Evolutionary conservation across 2,888 invertebrate genomes (phyloP), one percentile per base, ranked within the genome.

Genomic region (Clunio marinus): DNA sequence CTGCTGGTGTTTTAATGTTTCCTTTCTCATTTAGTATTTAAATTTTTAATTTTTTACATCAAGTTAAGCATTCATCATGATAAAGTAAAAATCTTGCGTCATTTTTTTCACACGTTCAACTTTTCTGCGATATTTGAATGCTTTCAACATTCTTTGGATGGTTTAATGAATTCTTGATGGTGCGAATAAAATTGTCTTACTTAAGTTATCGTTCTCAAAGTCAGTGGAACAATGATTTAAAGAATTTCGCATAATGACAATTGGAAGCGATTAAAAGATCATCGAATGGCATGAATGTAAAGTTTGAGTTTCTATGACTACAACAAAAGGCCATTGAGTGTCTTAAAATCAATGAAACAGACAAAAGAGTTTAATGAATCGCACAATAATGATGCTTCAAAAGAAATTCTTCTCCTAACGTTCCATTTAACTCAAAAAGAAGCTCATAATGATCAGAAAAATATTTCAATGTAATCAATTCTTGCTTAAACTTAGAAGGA

Each of bases 61-160:
- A 41, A 41, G 41, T 41, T n/a, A 41, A 5, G 41, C 41, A 41
- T 41, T 41, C 41, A 41, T 41, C 41, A 41, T n/a, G 41, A 41
- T 41, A 10, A 32, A 32, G 32, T 32, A 5, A 32, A 10, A 13
- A n/a, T n/a, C n/a, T 15, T 41, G 41, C 10, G 10, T 41, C 41
- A 41, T 41, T 41, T n/a, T 41, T 41, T 41, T 41, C 2, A 10
- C 10, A 15, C 10, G 32, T 32, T 32, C 5, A 32, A 32, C 7
- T 32, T 5, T 32, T 32, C 5, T 32, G 32, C 32, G 10, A 32
- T 5, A 32, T 5, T 32, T 32, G 10, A 32, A n/a, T n/a, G n/a
- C n/a, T n/a, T n/a, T n/a, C n/a, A n/a, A n/a, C n/a, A n/a, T n/a
- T n/a, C n/a, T n/a, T n/a, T n/a, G n/a, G n/a, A n/a, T n/a, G n/a